Conservation (phyloP, 1,140 invertebrate species). For the Diuraphis noxia region DNA sequence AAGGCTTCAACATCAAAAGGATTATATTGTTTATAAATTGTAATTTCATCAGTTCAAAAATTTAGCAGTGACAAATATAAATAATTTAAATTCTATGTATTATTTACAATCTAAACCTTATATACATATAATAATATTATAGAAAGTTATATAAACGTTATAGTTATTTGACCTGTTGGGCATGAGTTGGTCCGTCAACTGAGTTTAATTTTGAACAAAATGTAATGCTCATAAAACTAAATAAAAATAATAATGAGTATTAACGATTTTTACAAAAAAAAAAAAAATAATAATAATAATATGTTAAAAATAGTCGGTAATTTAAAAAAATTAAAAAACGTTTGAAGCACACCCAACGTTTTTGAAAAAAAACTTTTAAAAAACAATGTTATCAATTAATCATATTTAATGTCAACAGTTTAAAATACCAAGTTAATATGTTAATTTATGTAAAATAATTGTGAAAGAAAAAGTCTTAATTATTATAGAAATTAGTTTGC, state of each 20-base stretch:
- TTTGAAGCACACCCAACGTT: not conserved
- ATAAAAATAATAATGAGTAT: not conserved
- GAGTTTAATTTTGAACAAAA: not conserved
- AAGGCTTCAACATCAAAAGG: no score
- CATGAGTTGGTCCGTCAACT: not conserved
- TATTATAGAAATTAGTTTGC: not conserved
- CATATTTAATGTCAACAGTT: not conserved
- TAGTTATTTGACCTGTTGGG: not conserved
- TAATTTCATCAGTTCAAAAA: no score
- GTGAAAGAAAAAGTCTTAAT: not conserved
- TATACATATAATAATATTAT: not conserved
- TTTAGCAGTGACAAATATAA: no score
- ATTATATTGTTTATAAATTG: no score
- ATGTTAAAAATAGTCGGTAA: not conserved
- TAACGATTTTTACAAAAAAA: no score
- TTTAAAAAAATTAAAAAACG: not conserved
- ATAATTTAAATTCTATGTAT: no score
- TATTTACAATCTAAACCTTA: no score
- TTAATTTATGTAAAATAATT: slow-evolving; percentile 32
- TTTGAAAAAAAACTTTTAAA: not conserved
- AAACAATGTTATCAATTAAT: not conserved
- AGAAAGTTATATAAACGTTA: not conserved
- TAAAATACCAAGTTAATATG: slow-evolving; percentile 4
- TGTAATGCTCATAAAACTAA: not conserved
- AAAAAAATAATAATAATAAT: not conserved